phyloP scores from a whole-genome alignment of 1,140 invertebrate species.

The Drosophila trapezifrons region DNA sequence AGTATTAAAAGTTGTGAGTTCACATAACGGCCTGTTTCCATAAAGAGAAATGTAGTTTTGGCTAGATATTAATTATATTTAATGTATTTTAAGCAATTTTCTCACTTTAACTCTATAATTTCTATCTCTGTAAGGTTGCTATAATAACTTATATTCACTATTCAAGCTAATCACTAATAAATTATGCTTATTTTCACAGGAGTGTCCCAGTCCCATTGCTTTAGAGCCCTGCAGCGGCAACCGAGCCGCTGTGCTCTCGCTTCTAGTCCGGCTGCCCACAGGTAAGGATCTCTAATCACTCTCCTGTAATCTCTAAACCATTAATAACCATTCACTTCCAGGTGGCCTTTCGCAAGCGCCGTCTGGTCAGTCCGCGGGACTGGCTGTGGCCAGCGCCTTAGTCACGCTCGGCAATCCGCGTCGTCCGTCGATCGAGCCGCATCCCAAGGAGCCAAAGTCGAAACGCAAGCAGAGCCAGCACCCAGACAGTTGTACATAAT shows the following conservation, averaged over 20 bases:
- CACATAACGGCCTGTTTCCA: not conserved
- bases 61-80: too few relatives aligned
- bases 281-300: constrained; percentile 80
- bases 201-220: constrained; percentile 95
- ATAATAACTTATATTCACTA: too few relatives aligned
- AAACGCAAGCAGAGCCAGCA: constrained; percentile 90
- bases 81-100: too few relatives aligned
- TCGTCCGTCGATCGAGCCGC: constrained; percentile 87
- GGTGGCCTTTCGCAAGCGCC: constrained; percentile 88
- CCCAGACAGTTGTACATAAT: constrained; percentile 86
- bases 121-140: too few relatives aligned
- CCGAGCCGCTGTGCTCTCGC: constrained; percentile 95
- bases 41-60: not conserved
- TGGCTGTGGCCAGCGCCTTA: constrained; percentile 93
- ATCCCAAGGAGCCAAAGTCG: constrained; percentile 88
- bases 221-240: constrained; percentile 95
- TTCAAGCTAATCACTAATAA: not conserved
- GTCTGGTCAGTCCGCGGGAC: constrained; percentile 91
- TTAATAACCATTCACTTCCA: constrained; percentile 24
- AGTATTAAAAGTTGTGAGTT: not conserved
- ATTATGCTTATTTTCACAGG: constrained; percentile 70
- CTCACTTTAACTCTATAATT: not conserved
- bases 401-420: constrained; percentile 93
- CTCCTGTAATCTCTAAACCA: not conserved
- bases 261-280: constrained; percentile 94